A percentile compares a stretch with the other conserved stretches of the same genome.
Conservation (phyloP, 2,113 vertebrate species). For the Myrmophylax atrothorax region DNA sequence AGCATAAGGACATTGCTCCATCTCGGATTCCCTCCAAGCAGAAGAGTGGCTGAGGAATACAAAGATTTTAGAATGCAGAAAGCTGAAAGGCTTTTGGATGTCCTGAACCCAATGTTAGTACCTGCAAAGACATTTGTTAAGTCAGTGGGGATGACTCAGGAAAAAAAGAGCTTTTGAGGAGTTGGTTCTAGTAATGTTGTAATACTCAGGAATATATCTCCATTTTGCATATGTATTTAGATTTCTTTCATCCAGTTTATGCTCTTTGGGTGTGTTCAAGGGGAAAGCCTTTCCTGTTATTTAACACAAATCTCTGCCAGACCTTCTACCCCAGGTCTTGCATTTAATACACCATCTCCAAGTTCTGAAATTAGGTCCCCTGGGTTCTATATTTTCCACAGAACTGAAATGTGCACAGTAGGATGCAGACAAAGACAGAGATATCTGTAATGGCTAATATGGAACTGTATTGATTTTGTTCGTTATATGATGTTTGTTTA, state of each 20-base stretch:
- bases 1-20: background rate
- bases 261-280: background rate
- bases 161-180: background rate
- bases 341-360: background rate
- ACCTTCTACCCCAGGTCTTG: background rate
- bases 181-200: background rate
- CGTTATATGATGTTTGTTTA: conserved; percentile 49
- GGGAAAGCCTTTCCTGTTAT: background rate
- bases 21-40: background rate
- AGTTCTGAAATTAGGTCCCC: background rate
- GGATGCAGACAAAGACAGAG: background rate
- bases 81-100: background rate
- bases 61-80: conserved; percentile 1
- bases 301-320: background rate
- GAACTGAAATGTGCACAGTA: background rate
- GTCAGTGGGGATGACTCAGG: background rate
- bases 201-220: background rate
- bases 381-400: background rate
- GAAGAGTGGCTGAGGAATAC: background rate
- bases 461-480: conserved; percentile 43
- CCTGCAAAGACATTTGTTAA: background rate
- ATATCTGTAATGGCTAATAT: conserved; percentile 19
- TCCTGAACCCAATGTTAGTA: background rate
- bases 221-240: background rate
- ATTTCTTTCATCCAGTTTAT: background rate